Evolutionary conservation across 2,797 vertebrate genomes (phyloP), one percentile per base, ranked within the genome.

Genomic region (Acestrorhynchus altus): DNA sequence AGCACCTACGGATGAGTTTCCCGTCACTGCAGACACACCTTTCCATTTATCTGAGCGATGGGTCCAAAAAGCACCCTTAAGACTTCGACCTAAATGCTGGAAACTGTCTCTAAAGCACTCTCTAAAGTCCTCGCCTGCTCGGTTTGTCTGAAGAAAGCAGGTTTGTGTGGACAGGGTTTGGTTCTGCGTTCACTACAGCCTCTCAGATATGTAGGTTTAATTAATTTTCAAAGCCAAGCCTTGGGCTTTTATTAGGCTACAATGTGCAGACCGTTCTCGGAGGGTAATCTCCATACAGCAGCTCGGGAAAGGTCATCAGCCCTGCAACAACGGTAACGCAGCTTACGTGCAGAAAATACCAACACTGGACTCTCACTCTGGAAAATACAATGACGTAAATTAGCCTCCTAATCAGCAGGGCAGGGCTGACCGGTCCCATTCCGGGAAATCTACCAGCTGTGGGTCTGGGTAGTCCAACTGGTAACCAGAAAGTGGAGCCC

Each of bases 151-250:
- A 83, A 90, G 72, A 89, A 86, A 84, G 28, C 0, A 0, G n/a
- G 40, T 76, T 69, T 28, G 12, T 46, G 31, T 70, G 65, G 75
- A 78, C 72, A 66, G 26, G 35, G 65, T 79, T 77, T 80, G 74
- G 52, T 12, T 71, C 49, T 82, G 61, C 59, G 47, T 44, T 83
- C 66, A 72, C 57, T 80, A 72, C 46, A 66, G 60, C 51, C 66
- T 42, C 85, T 86, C 61, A 73, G 74, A 83, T 87, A 83, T 74
- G 63, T 51, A 84, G 78, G 77, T 85, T 51, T 76, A 87, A 90
- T 89, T 84, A 81, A 86, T 88, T 88, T 90, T 80, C 72, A 82
- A 86, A 87, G 82, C 78, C 80, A 42, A 71, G 78, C 59, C 54
- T 59, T 74, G 13, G 51, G 72, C 84, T 86, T 80, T 83, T 87